phyloP scores from a whole-genome alignment of 1,140 invertebrate species.

The Lucilia sericata region DNA sequence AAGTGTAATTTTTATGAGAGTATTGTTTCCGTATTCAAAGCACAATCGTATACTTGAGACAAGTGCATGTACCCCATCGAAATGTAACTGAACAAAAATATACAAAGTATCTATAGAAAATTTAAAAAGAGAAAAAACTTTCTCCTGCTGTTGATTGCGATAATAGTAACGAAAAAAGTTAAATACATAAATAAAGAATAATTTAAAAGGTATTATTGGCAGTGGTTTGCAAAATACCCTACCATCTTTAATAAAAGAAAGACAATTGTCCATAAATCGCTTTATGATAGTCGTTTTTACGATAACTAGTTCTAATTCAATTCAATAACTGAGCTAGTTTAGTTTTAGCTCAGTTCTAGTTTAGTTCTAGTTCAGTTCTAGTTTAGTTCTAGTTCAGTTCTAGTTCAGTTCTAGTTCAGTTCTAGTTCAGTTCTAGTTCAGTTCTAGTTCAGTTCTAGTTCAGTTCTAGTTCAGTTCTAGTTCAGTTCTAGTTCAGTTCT shows the following conservation, averaged over 20 bases:
- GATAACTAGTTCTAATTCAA: too few relatives aligned
- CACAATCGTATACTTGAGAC: slow-evolving; percentile 3
- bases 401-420: too few relatives aligned
- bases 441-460: too few relatives aligned
- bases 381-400: too few relatives aligned
- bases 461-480: too few relatives aligned
- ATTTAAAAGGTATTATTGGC: neutral
- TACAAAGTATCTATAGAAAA: neutral
- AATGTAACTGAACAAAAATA: neutral
- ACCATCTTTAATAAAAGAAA: neutral
- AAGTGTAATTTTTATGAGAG: neutral
- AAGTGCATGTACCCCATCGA: slow-evolving; percentile 6
- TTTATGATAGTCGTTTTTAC: too few relatives aligned
- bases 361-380: too few relatives aligned
- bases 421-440: too few relatives aligned
- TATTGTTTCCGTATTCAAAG: slow-evolving; percentile 26
- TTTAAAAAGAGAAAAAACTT: neutral
- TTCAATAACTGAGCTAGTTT: too few relatives aligned
- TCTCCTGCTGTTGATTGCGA: neutral
- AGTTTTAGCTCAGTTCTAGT: too few relatives aligned
- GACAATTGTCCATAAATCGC: too few relatives aligned
- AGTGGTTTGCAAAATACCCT: neutral
- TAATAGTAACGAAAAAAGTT: neutral
- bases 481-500: too few relatives aligned
- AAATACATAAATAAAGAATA: neutral